A percentile compares a stretch with the other conserved stretches of the same genome.
Evolutionary conservation across 2,888 invertebrate genomes (phyloP).

Genomic region (Cybosia mesomella): DNA sequence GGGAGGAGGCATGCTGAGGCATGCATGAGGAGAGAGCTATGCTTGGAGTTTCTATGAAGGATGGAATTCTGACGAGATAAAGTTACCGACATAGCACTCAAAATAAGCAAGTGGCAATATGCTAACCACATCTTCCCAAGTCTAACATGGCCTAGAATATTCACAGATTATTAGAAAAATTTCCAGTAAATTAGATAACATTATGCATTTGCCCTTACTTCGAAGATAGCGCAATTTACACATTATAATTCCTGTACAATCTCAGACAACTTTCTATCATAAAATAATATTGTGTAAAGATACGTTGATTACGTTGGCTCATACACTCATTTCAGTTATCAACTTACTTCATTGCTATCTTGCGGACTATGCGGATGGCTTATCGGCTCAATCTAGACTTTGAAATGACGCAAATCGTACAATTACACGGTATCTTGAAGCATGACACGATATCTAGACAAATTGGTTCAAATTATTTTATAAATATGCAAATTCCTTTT

Average conservation of each 20-base stretch:
- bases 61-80: too few species aligned
- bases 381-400: constrained; percentile 49
- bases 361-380: constrained; percentile 21
- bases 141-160: too few species aligned
- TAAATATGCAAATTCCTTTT: not conserved
- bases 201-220: not conserved
- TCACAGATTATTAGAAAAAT: too few species aligned
- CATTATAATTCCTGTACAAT: constrained; percentile 4
- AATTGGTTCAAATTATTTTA: constrained; percentile 10
- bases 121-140: not conserved
- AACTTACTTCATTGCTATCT: constrained; percentile 56
- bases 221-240: not conserved
- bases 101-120: not conserved
- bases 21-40: too few species aligned
- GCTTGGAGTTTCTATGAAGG: too few species aligned
- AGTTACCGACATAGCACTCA: too few species aligned
- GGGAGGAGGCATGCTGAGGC: too few species aligned
- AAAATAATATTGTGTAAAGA: constrained; percentile 13
- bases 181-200: not conserved
- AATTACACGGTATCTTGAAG: constrained; percentile 45
- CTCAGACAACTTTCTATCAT: not conserved
- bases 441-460: constrained; percentile 19
- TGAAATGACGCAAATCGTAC: constrained; percentile 53
- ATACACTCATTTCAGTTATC: constrained; percentile 53
- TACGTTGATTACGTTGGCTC: constrained; percentile 64